A percentile compares a stretch with the other conserved stretches of the same genome.
These are phyloP conservation scores for Trissonchulus latispiculum DNA, from an alignment of 2,888 invertebrate species.

Conservation along the genomic window DNA sequence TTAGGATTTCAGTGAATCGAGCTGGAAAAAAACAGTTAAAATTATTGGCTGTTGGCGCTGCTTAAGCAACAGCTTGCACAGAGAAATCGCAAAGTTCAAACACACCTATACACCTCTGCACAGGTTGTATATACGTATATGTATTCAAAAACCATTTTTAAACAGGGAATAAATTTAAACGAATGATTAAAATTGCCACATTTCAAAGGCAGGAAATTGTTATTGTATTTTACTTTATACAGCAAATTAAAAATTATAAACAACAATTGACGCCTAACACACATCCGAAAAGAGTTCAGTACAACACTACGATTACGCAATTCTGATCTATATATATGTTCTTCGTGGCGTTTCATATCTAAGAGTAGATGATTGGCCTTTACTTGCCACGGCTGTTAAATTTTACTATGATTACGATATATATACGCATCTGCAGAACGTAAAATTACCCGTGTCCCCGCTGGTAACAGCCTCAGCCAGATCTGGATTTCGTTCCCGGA, in stretches of 20 bases:
- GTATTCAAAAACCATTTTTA: too few relatives aligned
- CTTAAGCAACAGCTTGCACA: too few relatives aligned
- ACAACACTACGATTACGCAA: background rate
- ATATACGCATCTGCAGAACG: too few relatives aligned
- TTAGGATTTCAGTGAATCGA: conserved; percentile 64
- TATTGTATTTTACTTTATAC: conserved; percentile 4
- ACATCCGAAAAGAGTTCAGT: background rate
- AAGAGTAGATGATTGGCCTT: too few relatives aligned
- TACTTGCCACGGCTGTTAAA: too few relatives aligned
- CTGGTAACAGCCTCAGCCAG: conserved; percentile 79
- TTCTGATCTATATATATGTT: background rate
- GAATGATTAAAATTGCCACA: background rate
- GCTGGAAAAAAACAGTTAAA: conserved; percentile 54
- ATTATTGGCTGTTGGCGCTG: too few relatives aligned
- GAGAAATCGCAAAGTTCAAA: too few relatives aligned
- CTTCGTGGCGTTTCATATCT: too few relatives aligned
- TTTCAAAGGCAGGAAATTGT: background rate
- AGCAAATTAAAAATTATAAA: background rate
- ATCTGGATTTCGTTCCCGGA: conserved; percentile 84
- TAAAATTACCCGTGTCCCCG: conserved; percentile 58
- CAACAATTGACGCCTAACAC: background rate
- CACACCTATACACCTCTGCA: too few relatives aligned
- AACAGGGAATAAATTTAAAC: too few relatives aligned
- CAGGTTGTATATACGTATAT: too few relatives aligned
- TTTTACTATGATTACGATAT: background rate